A percentile compares a stretch with the other conserved stretches of the same genome.
Evolutionary conservation across 2,888 invertebrate genomes (phyloP).

Genomic region (Ophonus ardosiacus): DNA sequence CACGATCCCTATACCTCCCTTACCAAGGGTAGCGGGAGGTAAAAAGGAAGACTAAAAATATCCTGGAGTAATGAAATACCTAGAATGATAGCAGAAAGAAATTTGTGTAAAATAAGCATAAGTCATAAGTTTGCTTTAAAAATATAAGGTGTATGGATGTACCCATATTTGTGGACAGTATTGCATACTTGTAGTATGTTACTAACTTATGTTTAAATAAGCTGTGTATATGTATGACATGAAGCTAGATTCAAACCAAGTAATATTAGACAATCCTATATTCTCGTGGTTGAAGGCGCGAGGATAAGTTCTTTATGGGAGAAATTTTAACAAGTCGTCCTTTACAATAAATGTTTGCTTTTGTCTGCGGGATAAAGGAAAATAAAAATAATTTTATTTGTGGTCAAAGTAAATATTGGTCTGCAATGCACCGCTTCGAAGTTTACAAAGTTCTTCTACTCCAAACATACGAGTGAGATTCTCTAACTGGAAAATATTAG

Average conservation of each 20-base stretch:
- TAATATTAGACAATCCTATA: neutral
- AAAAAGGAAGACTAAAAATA: too few species aligned
- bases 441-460: neutral
- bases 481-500: conserved; percentile 1
- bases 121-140: too few species aligned
- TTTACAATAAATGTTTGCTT: neutral
- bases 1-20: too few species aligned
- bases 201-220: too few species aligned
- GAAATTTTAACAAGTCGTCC: neutral
- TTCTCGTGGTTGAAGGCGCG: neutral
- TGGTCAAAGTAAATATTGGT: conserved; percentile 4
- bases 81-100: too few species aligned
- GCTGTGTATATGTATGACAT: too few species aligned
- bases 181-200: too few species aligned
- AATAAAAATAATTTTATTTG: neutral
- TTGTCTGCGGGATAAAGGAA: neutral
- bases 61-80: too few species aligned
- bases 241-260: neutral
- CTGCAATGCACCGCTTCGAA: neutral
- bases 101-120: too few species aligned
- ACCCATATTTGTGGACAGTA: too few species aligned
- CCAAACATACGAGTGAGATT: neutral
- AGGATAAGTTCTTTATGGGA: neutral
- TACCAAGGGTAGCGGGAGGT: too few species aligned
- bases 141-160: too few species aligned